phyloP scores from a whole-genome alignment of 1,140 invertebrate species.

The Camponotus vicinus region DNA sequence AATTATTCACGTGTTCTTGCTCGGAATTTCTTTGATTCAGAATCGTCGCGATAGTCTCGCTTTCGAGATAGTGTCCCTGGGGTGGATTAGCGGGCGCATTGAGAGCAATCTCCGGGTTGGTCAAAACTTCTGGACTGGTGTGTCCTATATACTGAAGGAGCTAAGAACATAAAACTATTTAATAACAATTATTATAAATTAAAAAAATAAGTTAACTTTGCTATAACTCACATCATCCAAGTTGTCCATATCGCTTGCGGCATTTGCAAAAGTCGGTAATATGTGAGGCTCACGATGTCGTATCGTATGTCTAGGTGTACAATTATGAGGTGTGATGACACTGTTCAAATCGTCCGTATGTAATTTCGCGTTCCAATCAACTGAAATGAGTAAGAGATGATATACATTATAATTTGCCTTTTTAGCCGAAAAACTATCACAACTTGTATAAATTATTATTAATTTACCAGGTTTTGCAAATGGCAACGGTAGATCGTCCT shows the following conservation, averaged over 20 bases:
- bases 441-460: background rate
- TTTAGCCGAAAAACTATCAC: background rate
- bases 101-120: constrained; percentile 89
- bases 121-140: constrained; percentile 96
- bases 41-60: constrained; percentile 94
- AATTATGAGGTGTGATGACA: constrained; percentile 79
- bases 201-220: constrained; percentile 51
- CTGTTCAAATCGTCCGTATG: constrained; percentile 80
- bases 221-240: constrained; percentile 93
- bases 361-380: constrained; percentile 75
- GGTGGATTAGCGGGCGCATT: constrained; percentile 91
- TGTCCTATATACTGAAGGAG: constrained; percentile 96
- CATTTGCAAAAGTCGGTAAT: constrained; percentile 93
- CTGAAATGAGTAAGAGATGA: constrained; percentile 48
- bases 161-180: constrained; percentile 84
- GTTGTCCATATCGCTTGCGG: constrained; percentile 96
- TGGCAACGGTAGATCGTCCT: constrained; percentile 74
- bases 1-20: constrained; percentile 89
- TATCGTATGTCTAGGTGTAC: constrained; percentile 89
- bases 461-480: constrained; percentile 76
- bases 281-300: constrained; percentile 90
- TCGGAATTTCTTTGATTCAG: constrained; percentile 93
- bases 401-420: background rate
- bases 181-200: constrained; percentile 7
- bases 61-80: constrained; percentile 90